A percentile compares a stretch with the other conserved stretches of the same genome.
phyloP scores from a whole-genome alignment of 2,797 vertebrate genomes.

The Cossypha polioptera region DNA sequence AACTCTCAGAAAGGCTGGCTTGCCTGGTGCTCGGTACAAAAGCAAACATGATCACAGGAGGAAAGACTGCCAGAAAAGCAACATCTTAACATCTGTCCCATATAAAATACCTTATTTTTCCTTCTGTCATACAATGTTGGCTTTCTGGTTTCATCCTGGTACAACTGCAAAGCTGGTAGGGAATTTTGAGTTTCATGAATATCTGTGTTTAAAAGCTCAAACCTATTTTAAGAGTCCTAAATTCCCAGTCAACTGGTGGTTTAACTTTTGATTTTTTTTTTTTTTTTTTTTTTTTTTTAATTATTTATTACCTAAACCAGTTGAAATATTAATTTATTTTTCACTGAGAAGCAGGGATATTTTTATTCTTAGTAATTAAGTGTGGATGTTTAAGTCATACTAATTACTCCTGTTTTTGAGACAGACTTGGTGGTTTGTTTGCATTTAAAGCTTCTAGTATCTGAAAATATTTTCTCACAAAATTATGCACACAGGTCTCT shows the following conservation, averaged over 20 bases:
- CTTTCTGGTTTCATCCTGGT: neutral
- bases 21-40: neutral
- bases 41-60: neutral
- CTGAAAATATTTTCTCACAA: neutral
- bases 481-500: neutral
- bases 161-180: neutral
- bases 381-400: neutral
- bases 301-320: neutral
- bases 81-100: constrained; percentile 30
- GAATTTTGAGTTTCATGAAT: neutral
- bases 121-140: neutral
- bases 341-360: neutral
- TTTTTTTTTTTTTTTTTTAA: neutral
- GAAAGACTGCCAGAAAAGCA: neutral
- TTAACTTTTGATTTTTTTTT: neutral
- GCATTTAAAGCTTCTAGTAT: neutral
- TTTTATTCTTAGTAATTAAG: neutral
- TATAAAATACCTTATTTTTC: constrained; percentile 38
- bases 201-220: neutral
- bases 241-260: neutral
- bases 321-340: neutral
- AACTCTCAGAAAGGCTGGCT: neutral
- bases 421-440: neutral
- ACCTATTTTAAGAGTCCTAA: neutral
- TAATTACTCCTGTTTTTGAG: neutral